A percentile compares a stretch with the other conserved stretches of the same genome.
Conservation (phyloP, 2,888 invertebrate genomes). For the Hypena proboscidalis region DNA sequence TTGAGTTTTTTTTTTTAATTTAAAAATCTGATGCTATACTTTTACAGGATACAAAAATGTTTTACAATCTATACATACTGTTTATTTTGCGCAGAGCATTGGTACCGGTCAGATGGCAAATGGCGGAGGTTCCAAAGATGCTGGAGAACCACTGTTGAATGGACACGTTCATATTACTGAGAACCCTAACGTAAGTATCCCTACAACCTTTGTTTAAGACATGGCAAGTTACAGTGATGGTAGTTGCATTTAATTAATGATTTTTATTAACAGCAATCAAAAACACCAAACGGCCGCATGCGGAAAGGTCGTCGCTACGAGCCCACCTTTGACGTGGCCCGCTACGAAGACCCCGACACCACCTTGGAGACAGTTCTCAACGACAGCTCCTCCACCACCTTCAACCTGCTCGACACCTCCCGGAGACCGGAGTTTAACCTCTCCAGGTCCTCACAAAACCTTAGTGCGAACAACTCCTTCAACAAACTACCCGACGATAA, state of each 20-base stretch:
- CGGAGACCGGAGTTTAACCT: conserved; percentile 54
- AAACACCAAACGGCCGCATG: conserved; percentile 73
- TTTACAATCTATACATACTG: background rate
- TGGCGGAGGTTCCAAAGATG: conserved; percentile 66
- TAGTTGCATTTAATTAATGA: background rate
- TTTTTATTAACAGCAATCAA: conserved; percentile 55
- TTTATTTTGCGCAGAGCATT: conserved; percentile 50
- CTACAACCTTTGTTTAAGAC: no score
- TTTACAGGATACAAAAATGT: no score
- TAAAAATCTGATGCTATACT: no score
- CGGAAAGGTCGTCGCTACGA: conserved; percentile 59
- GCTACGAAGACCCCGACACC: conserved; percentile 55
- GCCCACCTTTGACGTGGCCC: conserved; percentile 40
- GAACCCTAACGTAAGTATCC: conserved; percentile 86
- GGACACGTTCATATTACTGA: conserved; percentile 88
- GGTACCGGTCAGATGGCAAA: conserved; percentile 71
- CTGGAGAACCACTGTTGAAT: conserved; percentile 82
- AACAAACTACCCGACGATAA: conserved; percentile 77
- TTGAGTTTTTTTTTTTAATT: no score
- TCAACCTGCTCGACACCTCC: conserved; percentile 67
- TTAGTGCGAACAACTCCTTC: conserved; percentile 54
- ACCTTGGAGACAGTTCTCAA: conserved; percentile 65
- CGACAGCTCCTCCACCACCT: conserved; percentile 45
- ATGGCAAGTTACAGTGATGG: background rate
- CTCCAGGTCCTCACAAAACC: conserved; percentile 37